A percentile compares a stretch with the other conserved stretches of the same genome.
These are phyloP conservation scores for Margarornis squamiger DNA, from an alignment of 2,797 vertebrate genomes.

Conservation along the genomic window DNA sequence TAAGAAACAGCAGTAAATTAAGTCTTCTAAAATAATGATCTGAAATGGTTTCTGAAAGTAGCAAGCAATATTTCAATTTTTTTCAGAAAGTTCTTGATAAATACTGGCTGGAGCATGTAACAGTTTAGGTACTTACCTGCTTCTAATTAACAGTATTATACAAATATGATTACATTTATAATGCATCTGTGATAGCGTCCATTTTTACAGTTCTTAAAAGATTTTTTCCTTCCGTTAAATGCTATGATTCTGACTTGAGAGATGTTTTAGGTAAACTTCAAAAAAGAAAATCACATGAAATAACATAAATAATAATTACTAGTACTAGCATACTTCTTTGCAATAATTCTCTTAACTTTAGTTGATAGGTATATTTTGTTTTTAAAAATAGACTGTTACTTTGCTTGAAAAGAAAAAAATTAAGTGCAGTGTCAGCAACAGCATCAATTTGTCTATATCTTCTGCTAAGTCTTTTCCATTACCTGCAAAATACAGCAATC, in stretches of 20 bases:
- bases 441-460: neutral
- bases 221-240: neutral
- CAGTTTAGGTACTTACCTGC: neutral
- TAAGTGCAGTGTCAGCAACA: accelerated
- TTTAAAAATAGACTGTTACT: neutral
- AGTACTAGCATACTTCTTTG: neutral
- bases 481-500: neutral
- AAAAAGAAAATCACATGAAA: neutral
- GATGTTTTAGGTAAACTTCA: neutral
- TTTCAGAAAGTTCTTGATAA: neutral
- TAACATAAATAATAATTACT: neutral
- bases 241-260: neutral
- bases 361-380: neutral
- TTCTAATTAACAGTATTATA: neutral
- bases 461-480: neutral
- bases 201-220: neutral
- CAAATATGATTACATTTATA: neutral
- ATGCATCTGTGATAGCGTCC: neutral
- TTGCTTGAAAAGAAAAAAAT: neutral
- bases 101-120: neutral
- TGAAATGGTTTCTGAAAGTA: neutral
- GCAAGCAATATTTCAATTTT: neutral
- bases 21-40: neutral
- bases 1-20: neutral
- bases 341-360: neutral